These are phyloP conservation scores for Megaceryle torquata DNA, from an alignment of 2,113 vertebrate species.

Conservation along the genomic window DNA sequence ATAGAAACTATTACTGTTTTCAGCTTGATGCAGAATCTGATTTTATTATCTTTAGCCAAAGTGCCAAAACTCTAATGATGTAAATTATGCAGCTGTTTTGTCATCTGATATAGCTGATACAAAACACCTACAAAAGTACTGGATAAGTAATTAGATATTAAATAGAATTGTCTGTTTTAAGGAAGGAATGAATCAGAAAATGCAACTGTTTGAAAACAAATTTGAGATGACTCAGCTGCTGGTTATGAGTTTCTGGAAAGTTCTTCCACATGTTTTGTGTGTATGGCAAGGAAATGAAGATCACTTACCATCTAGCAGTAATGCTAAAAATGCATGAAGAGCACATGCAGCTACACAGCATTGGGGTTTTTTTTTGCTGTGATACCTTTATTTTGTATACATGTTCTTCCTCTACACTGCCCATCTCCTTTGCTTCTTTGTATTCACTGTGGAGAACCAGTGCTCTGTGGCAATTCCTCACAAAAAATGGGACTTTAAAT, in stretches of 20 bases:
- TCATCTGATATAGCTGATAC: not conserved
- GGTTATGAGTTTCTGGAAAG: not conserved
- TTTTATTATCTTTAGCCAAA: not conserved
- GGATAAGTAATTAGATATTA: not conserved
- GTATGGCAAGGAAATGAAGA: not conserved
- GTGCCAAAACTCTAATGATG: not conserved
- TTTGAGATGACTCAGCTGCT: not conserved
- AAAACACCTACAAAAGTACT: not conserved
- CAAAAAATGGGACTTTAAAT: not conserved
- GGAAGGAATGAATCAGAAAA: not conserved
- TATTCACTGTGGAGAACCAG: not conserved
- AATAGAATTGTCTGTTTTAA: not conserved
- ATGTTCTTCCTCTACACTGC: not conserved
- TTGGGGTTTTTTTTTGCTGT: not conserved
- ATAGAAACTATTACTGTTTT: not conserved
- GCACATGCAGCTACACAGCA: fast-evolving
- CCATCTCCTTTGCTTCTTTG: not conserved
- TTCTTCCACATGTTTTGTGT: not conserved
- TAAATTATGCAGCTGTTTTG: not conserved
- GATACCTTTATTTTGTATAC: not conserved
- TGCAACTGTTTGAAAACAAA: not conserved
- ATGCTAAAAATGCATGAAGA: fast-evolving
- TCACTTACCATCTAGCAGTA: not conserved
- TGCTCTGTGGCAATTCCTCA: not conserved
- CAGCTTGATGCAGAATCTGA: not conserved